A percentile compares a stretch with the other conserved stretches of the same genome.
Evolutionary conservation across 2,797 vertebrate species (phyloP).

Genomic region (Girardinus metallicus): DNA sequence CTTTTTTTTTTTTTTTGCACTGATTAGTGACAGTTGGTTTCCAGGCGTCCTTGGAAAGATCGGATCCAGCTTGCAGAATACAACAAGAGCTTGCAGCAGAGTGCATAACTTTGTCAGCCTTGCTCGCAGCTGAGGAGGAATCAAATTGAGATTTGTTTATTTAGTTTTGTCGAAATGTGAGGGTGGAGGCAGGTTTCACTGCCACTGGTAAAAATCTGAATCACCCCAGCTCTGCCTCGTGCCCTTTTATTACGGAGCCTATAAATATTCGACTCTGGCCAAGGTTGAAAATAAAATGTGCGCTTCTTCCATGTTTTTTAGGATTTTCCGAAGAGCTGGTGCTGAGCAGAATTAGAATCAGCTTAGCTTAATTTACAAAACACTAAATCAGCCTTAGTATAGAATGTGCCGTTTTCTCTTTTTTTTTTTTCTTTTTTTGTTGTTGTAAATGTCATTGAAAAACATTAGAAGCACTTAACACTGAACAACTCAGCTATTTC

Average conservation of each 20-base stretch:
- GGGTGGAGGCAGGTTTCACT: not conserved
- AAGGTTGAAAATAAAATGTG: not conserved
- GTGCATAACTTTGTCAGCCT: not conserved
- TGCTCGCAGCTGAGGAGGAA: not conserved
- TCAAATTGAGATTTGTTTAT: not conserved
- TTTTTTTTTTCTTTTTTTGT: no score
- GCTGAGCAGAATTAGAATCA: not conserved
- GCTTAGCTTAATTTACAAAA: not conserved
- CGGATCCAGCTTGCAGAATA: not conserved
- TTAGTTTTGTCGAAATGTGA: not conserved
- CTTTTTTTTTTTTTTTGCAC: not conserved
- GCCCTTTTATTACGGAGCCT: not conserved
- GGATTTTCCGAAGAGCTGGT: not conserved
- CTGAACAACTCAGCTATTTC: not conserved
- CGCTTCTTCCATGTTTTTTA: not conserved
- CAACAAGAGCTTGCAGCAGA: not conserved
- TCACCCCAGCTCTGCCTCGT: not conserved
- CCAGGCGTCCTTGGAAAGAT: not conserved
- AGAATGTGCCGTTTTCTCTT: not conserved
- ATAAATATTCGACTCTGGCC: not conserved
- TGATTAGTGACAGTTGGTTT: not conserved
- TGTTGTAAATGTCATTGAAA: constrained; percentile 1
- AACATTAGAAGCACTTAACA: not conserved
- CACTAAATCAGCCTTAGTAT: not conserved
- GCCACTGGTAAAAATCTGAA: not conserved